phyloP scores from a whole-genome alignment of 1,140 invertebrate species.

The Trichogramma pretiosum region DNA sequence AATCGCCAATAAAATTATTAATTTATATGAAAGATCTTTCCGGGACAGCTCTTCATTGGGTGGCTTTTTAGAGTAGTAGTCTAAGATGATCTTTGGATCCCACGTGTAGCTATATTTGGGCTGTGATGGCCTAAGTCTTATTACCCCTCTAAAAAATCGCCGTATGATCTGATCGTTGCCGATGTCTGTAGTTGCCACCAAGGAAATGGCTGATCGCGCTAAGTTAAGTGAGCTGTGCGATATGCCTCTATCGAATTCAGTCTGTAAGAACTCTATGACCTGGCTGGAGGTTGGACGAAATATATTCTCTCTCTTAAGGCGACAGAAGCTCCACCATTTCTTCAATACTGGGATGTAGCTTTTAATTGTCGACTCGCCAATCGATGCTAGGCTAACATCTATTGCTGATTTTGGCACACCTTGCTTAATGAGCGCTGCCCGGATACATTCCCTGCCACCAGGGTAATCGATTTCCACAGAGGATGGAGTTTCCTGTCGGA shows the following conservation, averaged over 20 bases:
- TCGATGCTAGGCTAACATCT: not conserved
- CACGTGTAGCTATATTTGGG: too few species aligned
- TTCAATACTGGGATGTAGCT: slow-evolving; percentile 1
- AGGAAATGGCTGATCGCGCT: not conserved
- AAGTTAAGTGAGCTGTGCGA: not conserved
- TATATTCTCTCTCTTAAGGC: not conserved
- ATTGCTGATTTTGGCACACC: slow-evolving; percentile 3
- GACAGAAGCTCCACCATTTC: slow-evolving; percentile 17
- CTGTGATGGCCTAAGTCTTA: not conserved
- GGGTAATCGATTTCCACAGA: slow-evolving; percentile 10
- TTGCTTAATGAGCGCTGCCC: slow-evolving; percentile 4
- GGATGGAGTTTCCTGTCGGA: not conserved
- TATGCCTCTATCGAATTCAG: not conserved
- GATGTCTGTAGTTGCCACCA: not conserved
- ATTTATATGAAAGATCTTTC: too few species aligned
- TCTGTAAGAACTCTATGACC: not conserved
- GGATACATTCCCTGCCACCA: not conserved
- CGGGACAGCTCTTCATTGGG: too few species aligned
- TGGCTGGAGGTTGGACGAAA: not conserved
- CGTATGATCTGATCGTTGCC: not conserved
- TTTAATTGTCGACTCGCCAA: slow-evolving; percentile 4
- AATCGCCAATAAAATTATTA: too few species aligned
- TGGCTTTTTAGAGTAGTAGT: too few species aligned
- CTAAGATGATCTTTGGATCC: too few species aligned
- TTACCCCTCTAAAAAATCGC: not conserved